phyloP scores from a whole-genome alignment of 1,140 invertebrate species.

The Vanessa tameamea region DNA sequence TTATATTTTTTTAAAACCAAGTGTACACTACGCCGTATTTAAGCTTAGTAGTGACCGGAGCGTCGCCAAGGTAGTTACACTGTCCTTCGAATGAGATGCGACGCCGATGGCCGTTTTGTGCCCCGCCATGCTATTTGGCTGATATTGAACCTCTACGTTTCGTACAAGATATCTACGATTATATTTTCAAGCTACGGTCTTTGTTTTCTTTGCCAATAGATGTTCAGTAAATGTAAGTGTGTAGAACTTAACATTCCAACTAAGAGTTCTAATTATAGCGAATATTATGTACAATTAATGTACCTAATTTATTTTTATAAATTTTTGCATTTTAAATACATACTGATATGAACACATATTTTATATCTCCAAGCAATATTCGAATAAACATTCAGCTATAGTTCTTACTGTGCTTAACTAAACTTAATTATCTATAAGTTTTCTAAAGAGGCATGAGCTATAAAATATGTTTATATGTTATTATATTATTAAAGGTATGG shows the following conservation, averaged over 20 bases:
- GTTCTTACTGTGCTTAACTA: too few relatives aligned
- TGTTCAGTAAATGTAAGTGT: neutral
- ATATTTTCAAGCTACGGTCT: constrained; percentile 14
- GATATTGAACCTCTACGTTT: constrained; percentile 57
- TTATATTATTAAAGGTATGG: too few relatives aligned
- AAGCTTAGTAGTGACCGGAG: constrained; percentile 40
- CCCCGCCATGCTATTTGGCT: constrained; percentile 51
- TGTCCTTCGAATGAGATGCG: constrained; percentile 54
- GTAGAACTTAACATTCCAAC: neutral
- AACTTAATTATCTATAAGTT: too few relatives aligned
- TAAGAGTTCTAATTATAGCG: neutral
- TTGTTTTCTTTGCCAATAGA: constrained; percentile 11
- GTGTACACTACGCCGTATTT: constrained; percentile 35
- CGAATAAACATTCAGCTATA: too few relatives aligned
- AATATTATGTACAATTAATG: too few relatives aligned
- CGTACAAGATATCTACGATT: constrained; percentile 23
- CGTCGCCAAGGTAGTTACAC: constrained; percentile 45
- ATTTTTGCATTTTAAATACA: too few relatives aligned
- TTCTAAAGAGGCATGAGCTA: too few relatives aligned
- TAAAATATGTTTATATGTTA: too few relatives aligned
- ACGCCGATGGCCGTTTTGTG: constrained; percentile 61
- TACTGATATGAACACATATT: too few relatives aligned
- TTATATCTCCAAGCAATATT: too few relatives aligned
- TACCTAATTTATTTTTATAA: too few relatives aligned
- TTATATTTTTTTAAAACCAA: neutral